Percentiles rank a stretch among this genome's conserved stretches.
phyloP scores from a whole-genome alignment of 1,140 invertebrate genomes.

The Portunus trituberculatus region DNA sequence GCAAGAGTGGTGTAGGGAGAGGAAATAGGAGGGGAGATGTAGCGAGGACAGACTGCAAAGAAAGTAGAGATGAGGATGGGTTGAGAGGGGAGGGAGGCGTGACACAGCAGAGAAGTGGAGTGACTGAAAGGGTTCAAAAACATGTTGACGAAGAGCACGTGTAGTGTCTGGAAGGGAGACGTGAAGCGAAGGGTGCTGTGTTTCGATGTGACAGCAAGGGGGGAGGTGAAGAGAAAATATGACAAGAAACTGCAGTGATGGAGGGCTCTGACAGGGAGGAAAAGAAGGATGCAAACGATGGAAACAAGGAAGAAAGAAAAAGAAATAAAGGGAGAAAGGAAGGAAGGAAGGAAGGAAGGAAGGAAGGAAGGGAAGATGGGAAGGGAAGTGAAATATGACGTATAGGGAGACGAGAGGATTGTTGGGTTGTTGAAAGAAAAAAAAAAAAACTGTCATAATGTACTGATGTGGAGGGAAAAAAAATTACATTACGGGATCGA shows the following conservation, averaged over 20 bases:
- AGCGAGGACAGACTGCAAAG: background rate
- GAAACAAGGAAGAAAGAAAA: no score
- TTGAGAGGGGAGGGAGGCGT: background rate
- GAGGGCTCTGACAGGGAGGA: background rate
- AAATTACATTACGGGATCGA: background rate
- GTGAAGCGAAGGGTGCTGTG: no score
- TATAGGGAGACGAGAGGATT: background rate
- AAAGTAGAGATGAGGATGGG: background rate
- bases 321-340: no score
- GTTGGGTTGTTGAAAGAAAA: background rate
- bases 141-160: background rate
- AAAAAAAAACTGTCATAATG: background rate
- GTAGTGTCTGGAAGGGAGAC: background rate
- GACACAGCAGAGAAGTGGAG: background rate
- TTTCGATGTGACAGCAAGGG: background rate
- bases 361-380: background rate
- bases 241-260: conserved; percentile 6
- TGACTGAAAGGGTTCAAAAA: background rate
- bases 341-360: no score
- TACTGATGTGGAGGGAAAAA: background rate
- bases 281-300: no score
- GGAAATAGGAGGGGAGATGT: background rate
- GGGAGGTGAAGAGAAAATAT: background rate
- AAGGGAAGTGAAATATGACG: background rate
- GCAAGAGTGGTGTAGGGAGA: background rate